These are phyloP conservation scores for Caretta caretta DNA, from an alignment of 2,113 vertebrate genomes.

Conservation along the genomic window DNA sequence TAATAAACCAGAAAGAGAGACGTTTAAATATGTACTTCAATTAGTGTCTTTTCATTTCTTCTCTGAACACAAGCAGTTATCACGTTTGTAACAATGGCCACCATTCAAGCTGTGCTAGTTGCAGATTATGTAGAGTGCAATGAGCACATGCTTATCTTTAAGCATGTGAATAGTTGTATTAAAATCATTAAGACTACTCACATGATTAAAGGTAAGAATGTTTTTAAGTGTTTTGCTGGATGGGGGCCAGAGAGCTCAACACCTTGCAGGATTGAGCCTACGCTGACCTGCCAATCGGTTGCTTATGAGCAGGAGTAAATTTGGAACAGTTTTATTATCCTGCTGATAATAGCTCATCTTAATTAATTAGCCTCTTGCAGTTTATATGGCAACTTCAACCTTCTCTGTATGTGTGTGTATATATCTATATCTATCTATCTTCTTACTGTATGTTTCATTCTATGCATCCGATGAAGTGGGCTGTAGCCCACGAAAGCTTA, in stretches of 20 bases:
- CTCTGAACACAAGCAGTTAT: slow-evolving; percentile 23
- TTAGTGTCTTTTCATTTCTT: slow-evolving; percentile 55
- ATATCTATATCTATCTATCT: no score
- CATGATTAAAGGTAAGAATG: slow-evolving; percentile 30
- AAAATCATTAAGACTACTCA: slow-evolving; percentile 27
- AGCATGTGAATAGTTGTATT: slow-evolving; percentile 7
- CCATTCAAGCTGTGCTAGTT: slow-evolving; percentile 32
- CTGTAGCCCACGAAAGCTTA: no score
- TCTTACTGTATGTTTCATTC: no score
- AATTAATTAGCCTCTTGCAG: no score
- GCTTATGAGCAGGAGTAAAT: slow-evolving; percentile 23
- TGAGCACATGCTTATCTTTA: slow-evolving; percentile 32
- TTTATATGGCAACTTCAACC: no score
- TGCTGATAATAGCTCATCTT: no score
- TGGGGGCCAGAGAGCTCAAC: slow-evolving; percentile 26
- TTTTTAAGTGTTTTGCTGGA: slow-evolving; percentile 37
- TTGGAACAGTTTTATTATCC: neutral
- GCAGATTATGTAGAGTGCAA: neutral
- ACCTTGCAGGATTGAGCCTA: neutral
- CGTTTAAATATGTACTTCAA: slow-evolving; percentile 69
- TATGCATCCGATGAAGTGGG: no score
- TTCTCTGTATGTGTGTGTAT: no score
- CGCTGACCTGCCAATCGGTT: slow-evolving; percentile 23
- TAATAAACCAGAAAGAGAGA: slow-evolving; percentile 42
- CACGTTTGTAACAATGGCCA: slow-evolving; percentile 56